Base-by-base conservation (phyloP, 2,888 invertebrate species). In the Timandra comae region DNA sequence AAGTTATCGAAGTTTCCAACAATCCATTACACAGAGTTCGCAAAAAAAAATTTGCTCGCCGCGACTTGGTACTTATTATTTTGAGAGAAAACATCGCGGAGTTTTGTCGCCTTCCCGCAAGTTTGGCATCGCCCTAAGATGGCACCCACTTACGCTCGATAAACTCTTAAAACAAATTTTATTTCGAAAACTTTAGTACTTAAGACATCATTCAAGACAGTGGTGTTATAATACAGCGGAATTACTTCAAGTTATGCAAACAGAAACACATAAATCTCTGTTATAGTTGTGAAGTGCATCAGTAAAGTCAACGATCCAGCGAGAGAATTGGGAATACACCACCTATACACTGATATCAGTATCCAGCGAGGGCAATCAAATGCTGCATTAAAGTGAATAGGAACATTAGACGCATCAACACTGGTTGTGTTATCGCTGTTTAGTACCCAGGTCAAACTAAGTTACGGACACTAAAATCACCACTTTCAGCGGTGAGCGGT, bases 11-110 rank as follows among this genome's bases (percentile, higher is more conserved):
- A 85, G 62, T 82, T 81, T 52, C 74, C 78, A 78, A 82, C 82
- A 85, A 85, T 80, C 84, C 81, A 84, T 84, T 82, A 84, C 82
- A 80, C 80, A 71, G 72, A 78, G 78, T 82, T 78, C 66, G 76
- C 71, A 77, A 82, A 82, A 77, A 82, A 82, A 85, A 82, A 81
- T 70, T 75, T 57, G 75, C 75, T 80, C 70, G 49, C 41, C 52
- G 47, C 61, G 56, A 55, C 56, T 61, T 54, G 67, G 71, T 77
- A 81, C 75, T 82, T 85, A 82, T 84, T 84, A 82, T 84, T 81
- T 82, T 80, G 75, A 82, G 78, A 71, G 77, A 80, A 82, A 84
- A 81, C 74, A 77, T 76, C 75, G 69, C 63, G 56, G 68, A 76
- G 73, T 76, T 75, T 70, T 63, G 69, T 63, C 72, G 78, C 67